A percentile compares a stretch with the other conserved stretches of the same genome.
phyloP scores from a whole-genome alignment of 2,797 vertebrate species.

The Acanthurus leucopareius region DNA sequence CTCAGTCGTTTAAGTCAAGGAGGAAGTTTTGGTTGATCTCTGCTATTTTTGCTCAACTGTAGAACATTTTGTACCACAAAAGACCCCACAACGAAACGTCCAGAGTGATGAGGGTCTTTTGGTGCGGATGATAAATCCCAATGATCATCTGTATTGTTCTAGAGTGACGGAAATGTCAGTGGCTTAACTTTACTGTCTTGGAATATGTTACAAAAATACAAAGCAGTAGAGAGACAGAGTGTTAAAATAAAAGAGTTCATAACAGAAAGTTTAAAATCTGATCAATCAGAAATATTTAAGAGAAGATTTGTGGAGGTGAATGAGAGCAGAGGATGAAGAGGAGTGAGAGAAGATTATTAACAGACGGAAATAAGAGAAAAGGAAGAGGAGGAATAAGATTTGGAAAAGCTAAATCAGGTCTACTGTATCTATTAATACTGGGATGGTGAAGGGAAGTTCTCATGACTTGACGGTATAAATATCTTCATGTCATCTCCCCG shows the following conservation, averaged over 20 bases:
- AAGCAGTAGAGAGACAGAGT: not conserved
- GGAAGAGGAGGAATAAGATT: constrained; percentile 22
- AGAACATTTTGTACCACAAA: too few relatives aligned
- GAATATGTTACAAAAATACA: not conserved
- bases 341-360: not conserved
- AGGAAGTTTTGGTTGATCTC: too few relatives aligned
- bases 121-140: too few relatives aligned
- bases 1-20: too few relatives aligned
- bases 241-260: not conserved
- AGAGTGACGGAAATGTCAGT: too few relatives aligned
- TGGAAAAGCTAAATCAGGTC: constrained; percentile 51
- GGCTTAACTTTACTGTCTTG: too few relatives aligned
- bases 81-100: too few relatives aligned
- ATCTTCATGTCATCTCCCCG: constrained; percentile 45
- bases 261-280: too few relatives aligned
- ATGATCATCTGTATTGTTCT: too few relatives aligned
- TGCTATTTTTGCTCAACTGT: too few relatives aligned
- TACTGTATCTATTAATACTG: constrained; percentile 61
- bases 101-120: too few relatives aligned
- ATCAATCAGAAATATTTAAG: not conserved
- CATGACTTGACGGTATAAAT: constrained; percentile 74
- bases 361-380: constrained; percentile 16
- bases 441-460: constrained; percentile 65
- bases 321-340: not conserved
- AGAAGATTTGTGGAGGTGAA: not conserved